phyloP scores from a whole-genome alignment of 2,113 vertebrate species.

The Sula dactylatra region DNA sequence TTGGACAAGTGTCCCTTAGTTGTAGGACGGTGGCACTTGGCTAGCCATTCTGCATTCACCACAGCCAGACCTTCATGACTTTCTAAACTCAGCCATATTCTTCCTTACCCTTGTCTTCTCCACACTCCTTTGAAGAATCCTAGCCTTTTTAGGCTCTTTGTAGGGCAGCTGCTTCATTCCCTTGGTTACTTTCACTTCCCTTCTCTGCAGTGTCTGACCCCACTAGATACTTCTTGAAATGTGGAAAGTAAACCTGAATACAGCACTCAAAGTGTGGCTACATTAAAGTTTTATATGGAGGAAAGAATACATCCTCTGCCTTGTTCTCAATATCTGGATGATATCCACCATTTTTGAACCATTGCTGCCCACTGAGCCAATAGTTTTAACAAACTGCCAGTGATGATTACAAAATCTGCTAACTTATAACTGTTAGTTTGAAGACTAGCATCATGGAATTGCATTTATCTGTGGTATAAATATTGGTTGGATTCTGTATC shows the following conservation, averaged over 20 bases:
- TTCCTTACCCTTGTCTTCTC: not conserved
- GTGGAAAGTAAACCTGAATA: not conserved
- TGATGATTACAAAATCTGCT: not conserved
- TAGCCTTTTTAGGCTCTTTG: not conserved
- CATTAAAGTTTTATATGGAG: not conserved
- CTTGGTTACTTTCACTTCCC: not conserved
- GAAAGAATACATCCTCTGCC: not conserved
- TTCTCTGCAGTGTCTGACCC: not conserved
- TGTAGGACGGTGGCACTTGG: not conserved
- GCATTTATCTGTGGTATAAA: not conserved
- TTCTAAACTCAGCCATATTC: not conserved
- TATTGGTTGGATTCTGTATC: not conserved
- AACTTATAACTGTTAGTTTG: not conserved
- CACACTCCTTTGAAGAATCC: not conserved
- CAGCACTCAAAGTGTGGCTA: not conserved
- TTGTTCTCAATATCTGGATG: not conserved
- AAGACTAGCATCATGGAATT: not conserved
- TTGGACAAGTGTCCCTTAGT: not conserved
- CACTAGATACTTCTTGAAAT: not conserved
- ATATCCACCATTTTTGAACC: not conserved
- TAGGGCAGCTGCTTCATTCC: not conserved
- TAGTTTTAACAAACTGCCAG: not conserved
- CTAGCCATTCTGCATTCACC: not conserved
- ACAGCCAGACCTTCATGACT: not conserved
- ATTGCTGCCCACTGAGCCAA: not conserved